phyloP scores from a whole-genome alignment of 1,140 invertebrate genomes.

The Drosophila suzukii region DNA sequence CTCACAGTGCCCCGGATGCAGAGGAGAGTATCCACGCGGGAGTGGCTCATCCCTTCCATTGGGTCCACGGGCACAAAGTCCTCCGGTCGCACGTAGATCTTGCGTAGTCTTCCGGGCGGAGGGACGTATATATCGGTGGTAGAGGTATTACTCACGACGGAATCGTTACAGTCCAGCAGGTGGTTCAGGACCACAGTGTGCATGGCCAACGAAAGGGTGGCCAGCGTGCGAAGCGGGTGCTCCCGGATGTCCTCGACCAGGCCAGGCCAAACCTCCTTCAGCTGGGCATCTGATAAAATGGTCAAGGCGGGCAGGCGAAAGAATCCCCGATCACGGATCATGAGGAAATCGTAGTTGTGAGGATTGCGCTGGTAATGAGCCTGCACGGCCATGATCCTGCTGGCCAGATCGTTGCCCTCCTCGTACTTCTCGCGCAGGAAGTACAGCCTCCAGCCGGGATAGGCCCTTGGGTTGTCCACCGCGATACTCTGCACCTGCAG shows the following conservation, averaged over 20 bases:
- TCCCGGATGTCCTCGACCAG: conserved; percentile 86
- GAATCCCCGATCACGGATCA: conserved; percentile 85
- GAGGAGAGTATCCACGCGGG: conserved; percentile 86
- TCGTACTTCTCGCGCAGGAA: conserved; percentile 86
- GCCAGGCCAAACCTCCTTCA: conserved; percentile 85
- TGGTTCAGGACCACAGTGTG: conserved; percentile 85
- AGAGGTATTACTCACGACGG: background rate
- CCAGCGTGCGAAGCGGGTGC: conserved; percentile 86
- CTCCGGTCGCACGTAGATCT: conserved; percentile 57
- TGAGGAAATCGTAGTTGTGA: conserved; percentile 82
- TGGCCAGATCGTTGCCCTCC: conserved; percentile 74
- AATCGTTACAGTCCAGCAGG: conserved; percentile 28
- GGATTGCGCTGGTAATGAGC: conserved; percentile 77
- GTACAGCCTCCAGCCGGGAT: conserved; percentile 88
- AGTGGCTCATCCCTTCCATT: conserved; percentile 39
- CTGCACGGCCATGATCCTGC: conserved; percentile 84
- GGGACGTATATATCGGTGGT: conserved; percentile 40
- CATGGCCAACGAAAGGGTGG: conserved; percentile 87
- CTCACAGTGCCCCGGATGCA: conserved; percentile 94
- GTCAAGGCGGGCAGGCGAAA: conserved; percentile 84
- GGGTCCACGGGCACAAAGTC: conserved; percentile 53
- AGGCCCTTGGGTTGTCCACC: conserved; percentile 79
- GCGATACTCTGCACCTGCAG: conserved; percentile 53
- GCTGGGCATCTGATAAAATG: conserved; percentile 85
- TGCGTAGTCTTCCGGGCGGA: conserved; percentile 30